Percentiles rank a stretch among this genome's conserved stretches.
Evolutionary conservation across 2,888 invertebrate genomes (phyloP).

Genomic region (Gari tellinella): DNA sequence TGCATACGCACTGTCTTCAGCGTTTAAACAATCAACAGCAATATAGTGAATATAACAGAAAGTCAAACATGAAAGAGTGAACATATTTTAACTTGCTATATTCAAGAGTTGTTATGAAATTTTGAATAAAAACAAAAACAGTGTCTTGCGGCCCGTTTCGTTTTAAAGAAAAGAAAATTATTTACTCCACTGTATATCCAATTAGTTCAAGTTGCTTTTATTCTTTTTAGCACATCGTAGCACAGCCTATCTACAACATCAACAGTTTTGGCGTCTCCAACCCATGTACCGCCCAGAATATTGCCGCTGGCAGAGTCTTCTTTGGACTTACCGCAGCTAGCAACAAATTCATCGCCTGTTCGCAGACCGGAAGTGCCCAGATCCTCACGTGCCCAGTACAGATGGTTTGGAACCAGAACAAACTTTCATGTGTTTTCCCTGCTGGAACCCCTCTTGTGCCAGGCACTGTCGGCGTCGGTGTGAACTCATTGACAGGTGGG

Average conservation of each 20-base stretch:
- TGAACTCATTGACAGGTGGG: not conserved
- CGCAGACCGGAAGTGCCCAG: conserved; percentile 59
- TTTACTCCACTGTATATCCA: not conserved
- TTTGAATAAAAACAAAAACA: no score
- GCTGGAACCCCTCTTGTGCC: conserved; percentile 33
- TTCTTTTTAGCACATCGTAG: conserved; percentile 9
- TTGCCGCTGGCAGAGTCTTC: conserved; percentile 67
- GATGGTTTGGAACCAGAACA: conserved; percentile 70
- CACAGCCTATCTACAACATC: conserved; percentile 13
- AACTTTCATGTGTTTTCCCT: conserved; percentile 65
- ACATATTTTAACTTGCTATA: no score
- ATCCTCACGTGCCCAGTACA: conserved; percentile 62
- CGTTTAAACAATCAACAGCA: no score
- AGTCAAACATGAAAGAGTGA: no score
- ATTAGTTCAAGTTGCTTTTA: not conserved
- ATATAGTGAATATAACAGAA: no score
- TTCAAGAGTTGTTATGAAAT: no score
- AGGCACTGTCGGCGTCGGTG: not conserved
- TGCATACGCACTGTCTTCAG: no score
- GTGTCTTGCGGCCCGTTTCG: no score
- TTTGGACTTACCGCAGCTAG: conserved; percentile 59
- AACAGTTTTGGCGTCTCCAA: conserved; percentile 36
- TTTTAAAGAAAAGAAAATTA: no score
- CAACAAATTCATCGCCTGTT: conserved; percentile 69
- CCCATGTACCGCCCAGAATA: conserved; percentile 71